These are phyloP conservation scores for Lasioglossum vierecki DNA, from an alignment of 2,888 invertebrate genomes.

Conservation along the genomic window DNA sequence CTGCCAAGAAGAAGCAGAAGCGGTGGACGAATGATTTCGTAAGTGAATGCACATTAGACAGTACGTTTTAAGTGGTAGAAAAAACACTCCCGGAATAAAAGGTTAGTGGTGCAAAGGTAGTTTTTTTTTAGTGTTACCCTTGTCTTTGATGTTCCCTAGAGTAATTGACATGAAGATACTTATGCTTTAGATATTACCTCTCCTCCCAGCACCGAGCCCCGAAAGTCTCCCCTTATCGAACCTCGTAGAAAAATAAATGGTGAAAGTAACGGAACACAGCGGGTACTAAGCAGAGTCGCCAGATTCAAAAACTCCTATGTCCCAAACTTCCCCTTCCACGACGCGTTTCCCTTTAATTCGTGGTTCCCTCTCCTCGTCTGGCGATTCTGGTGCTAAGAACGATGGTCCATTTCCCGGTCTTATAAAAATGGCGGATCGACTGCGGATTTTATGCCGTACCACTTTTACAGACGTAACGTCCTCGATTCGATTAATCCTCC, in stretches of 20 bases:
- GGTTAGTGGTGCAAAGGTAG: constrained; percentile 66
- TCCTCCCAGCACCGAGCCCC: constrained; percentile 14
- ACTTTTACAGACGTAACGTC: neutral
- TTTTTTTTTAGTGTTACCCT: constrained; percentile 57
- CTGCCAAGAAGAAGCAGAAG: constrained; percentile 70
- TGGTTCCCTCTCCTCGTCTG: too few species aligned
- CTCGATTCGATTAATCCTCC: neutral
- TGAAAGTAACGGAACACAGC: constrained; percentile 1
- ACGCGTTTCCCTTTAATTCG: too few species aligned
- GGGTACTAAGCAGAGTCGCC: neutral
- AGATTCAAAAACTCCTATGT: too few species aligned
- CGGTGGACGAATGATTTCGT: constrained; percentile 70
- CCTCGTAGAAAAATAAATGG: neutral
- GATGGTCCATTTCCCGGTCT: neutral
- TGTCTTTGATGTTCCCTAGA: constrained; percentile 89
- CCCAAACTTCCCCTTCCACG: too few species aligned
- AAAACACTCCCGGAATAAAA: constrained; percentile 72
- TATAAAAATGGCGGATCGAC: neutral
- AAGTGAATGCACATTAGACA: constrained; percentile 66
- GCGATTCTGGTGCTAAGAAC: constrained; percentile 8
- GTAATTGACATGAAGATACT: constrained; percentile 93
- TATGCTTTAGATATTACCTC: constrained; percentile 84
- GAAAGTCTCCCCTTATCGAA: constrained; percentile 13
- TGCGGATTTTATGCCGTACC: neutral
- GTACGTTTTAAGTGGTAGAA: constrained; percentile 69